A percentile compares a stretch with the other conserved stretches of the same genome.
These are phyloP conservation scores for Cebidichthys violaceus DNA, from an alignment of 2,113 vertebrate genomes.

Conservation along the genomic window DNA sequence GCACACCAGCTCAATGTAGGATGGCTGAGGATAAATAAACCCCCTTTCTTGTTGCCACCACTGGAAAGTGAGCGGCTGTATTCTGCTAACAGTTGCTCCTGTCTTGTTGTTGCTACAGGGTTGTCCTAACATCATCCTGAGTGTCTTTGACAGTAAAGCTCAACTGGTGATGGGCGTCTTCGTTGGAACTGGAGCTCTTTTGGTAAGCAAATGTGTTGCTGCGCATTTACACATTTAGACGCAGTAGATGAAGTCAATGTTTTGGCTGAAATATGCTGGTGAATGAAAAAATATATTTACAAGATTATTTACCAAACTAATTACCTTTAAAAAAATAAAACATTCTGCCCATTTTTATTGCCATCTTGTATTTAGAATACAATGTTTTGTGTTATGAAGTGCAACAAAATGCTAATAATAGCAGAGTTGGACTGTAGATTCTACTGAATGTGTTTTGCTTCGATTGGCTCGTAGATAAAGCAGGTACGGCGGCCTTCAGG, in stretches of 20 bases:
- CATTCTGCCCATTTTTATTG: too few species aligned
- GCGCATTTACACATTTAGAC: neutral
- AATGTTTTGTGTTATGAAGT: neutral
- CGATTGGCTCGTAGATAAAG: neutral
- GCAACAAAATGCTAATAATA: neutral
- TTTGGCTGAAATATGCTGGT: neutral
- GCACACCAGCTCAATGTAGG: neutral
- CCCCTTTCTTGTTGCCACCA: neutral
- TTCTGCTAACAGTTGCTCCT: neutral
- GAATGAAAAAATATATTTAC: neutral
- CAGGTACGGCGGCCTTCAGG: too few species aligned
- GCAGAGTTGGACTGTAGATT: neutral
- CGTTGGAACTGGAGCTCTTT: slow-evolving; percentile 58
- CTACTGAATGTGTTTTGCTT: neutral
- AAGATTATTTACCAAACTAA: neutral
- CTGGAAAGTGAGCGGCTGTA: neutral
- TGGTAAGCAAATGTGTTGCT: slow-evolving; percentile 64
- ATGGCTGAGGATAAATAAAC: neutral
- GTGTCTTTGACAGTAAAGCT: slow-evolving; percentile 15
- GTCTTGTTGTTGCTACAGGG: slow-evolving; percentile 45
- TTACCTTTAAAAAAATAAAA: neutral
- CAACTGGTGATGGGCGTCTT: slow-evolving; percentile 65
- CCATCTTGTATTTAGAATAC: too few species aligned
- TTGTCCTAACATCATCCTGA: slow-evolving; percentile 32
- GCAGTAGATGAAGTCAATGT: neutral